A percentile compares a stretch with the other conserved stretches of the same genome.
These are phyloP conservation scores for Eubasilissa regina DNA, from an alignment of 1,140 invertebrate genomes.

Conservation along the genomic window DNA sequence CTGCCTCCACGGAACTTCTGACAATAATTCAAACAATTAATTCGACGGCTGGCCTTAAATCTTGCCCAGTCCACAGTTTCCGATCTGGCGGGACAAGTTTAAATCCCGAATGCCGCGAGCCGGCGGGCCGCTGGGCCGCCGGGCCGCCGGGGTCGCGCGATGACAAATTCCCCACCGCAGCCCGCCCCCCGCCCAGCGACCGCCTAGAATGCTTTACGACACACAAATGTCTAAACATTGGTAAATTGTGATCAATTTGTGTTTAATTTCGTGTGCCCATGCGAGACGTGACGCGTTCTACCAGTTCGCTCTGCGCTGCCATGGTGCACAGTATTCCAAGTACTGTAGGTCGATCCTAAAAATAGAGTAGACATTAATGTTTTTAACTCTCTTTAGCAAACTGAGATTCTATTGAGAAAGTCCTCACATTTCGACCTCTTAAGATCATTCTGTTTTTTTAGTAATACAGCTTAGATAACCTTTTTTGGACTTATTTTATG, in stretches of 20 bases:
- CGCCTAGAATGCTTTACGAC: slow-evolving; percentile 52
- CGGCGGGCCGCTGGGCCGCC: not conserved
- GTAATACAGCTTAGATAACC: too few relatives aligned
- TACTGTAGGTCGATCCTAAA: too few relatives aligned
- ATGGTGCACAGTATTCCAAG: not conserved
- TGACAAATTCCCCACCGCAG: slow-evolving; percentile 54
- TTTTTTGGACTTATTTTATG: too few relatives aligned
- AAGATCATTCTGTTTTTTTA: too few relatives aligned
- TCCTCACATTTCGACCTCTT: too few relatives aligned
- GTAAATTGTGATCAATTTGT: slow-evolving; percentile 54
- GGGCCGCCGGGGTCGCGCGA: slow-evolving; percentile 34
- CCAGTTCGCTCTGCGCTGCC: not conserved
- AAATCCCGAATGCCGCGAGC: slow-evolving; percentile 33
- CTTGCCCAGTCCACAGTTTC: slow-evolving; percentile 4
- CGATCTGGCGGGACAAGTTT: slow-evolving; percentile 20
- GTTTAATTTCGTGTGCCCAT: slow-evolving; percentile 44
- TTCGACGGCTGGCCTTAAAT: slow-evolving; percentile 18
- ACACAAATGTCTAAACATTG: slow-evolving; percentile 55
- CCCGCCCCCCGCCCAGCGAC: not conserved
- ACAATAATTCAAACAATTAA: not conserved
- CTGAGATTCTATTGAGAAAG: too few relatives aligned
- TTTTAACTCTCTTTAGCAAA: too few relatives aligned
- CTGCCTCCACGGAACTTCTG: not conserved
- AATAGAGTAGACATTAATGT: too few relatives aligned
- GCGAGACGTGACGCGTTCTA: slow-evolving; percentile 17